Evolutionary conservation across 1,140 invertebrate species (phyloP).

Genomic region (Ylistrum balloti): DNA sequence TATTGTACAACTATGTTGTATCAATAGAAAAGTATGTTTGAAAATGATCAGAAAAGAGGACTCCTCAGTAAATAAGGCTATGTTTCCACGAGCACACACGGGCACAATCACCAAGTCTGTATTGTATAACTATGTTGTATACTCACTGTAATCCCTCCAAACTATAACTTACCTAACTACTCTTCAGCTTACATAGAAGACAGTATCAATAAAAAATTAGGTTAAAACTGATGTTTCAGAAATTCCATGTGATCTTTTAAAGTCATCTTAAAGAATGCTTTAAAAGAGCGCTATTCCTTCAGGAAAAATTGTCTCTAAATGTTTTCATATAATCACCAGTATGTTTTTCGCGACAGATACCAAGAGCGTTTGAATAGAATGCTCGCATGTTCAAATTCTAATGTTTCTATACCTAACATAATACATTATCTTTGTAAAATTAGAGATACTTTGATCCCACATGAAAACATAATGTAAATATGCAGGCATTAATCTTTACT

Average conservation of each 20-base stretch:
- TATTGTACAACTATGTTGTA: too few species aligned
- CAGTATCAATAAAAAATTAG: too few species aligned
- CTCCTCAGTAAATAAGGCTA: too few species aligned
- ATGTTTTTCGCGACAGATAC: background rate
- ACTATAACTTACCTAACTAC: background rate
- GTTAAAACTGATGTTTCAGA: too few species aligned
- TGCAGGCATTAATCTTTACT: background rate
- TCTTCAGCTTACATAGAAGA: too few species aligned
- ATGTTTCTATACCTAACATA: background rate
- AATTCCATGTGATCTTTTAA: too few species aligned
- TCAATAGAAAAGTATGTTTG: too few species aligned
- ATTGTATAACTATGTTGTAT: too few species aligned
- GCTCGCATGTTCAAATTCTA: background rate
- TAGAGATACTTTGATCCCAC: background rate
- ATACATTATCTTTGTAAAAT: background rate
- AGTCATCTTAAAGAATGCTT: background rate
- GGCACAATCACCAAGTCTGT: too few species aligned
- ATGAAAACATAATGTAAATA: background rate
- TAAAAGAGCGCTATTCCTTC: background rate
- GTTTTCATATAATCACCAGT: background rate
- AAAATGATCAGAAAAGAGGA: too few species aligned
- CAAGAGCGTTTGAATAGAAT: background rate
- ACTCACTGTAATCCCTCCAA: too few species aligned
- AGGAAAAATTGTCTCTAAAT: background rate
- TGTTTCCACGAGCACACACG: too few species aligned